Evolutionary conservation across 1,140 invertebrate genomes (phyloP), one percentile per base, ranked within the genome.

Genomic region (Neodiprion virginianus): DNA sequence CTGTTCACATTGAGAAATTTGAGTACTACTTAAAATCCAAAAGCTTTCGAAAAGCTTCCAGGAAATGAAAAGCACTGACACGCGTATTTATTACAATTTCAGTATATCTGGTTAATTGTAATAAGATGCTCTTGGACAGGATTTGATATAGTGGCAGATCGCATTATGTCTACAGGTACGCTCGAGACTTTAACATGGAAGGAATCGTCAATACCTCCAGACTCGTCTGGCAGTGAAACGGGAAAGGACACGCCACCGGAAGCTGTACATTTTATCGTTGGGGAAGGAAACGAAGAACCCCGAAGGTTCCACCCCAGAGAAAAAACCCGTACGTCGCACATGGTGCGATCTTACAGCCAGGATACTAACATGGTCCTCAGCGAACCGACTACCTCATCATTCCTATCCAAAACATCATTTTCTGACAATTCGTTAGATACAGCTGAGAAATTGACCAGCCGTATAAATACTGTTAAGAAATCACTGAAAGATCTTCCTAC

Each of bases 361-460:
- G 86, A 89, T 61, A 84, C 86, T 3, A 88, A 84, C 69, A 84
- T 88, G 78, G 71, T 79, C 65, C n/a, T 83, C 8, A 74, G 17
- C 50, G 82, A 82, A 68, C 68, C 76, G 66, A 71, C 8, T 74
- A 74, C 67, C 65, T 77, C 79, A 77, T 80, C 83, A 82, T 84
- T 85, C 76, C 82, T 86, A 70, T 82, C 83, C 17, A 89, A 88
- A 76, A 86, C 85, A 1, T 90, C 89, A 7, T 82, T 86, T 50
- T 90, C 90, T 40, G 89, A 90, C 61, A 88, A 89, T 61, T 89
- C 86, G 48, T 79, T 89, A 68, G 86, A 88, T 48, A 17, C 73
- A 40, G 67, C 76, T 47, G 71, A 81, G 48, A 73, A 48, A 21
- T 71, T 74, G 71, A 50, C 69, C 50, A 76, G 10, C 67, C 77